These are phyloP conservation scores for Drosophila putrida DNA, from an alignment of 2,888 invertebrate species.

Conservation along the genomic window DNA sequence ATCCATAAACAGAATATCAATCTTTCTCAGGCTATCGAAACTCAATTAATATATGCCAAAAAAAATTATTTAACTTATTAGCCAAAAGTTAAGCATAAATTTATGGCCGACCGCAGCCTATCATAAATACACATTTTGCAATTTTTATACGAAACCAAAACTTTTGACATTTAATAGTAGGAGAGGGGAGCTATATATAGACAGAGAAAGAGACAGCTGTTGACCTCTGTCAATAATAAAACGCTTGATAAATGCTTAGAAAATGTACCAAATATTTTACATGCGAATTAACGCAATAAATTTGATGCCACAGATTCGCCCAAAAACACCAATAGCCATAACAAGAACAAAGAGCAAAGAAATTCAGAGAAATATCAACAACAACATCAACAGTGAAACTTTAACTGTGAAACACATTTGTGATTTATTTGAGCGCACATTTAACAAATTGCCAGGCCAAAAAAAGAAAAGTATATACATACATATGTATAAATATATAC, in stretches of 20 bases:
- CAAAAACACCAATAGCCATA: slow-evolving; percentile 33
- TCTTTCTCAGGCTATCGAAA: slow-evolving; percentile 35
- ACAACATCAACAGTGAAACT: slow-evolving; percentile 58
- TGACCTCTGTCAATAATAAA: slow-evolving; percentile 78
- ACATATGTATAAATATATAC: slow-evolving; percentile 16
- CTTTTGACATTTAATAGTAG: slow-evolving; percentile 50
- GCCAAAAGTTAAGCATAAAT: slow-evolving; percentile 50
- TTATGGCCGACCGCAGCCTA: slow-evolving; percentile 61
- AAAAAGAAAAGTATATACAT: slow-evolving; percentile 3
- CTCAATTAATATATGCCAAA: slow-evolving; percentile 65
- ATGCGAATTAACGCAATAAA: slow-evolving; percentile 81
- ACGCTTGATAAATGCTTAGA: slow-evolving; percentile 79
- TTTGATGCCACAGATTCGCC: slow-evolving; percentile 57
- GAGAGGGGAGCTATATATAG: background rate
- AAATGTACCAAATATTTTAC: slow-evolving; percentile 73
- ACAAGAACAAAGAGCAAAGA: background rate
- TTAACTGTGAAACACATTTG: slow-evolving; percentile 79
- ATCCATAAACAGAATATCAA: slow-evolving; percentile 1
- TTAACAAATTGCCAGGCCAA: slow-evolving; percentile 73
- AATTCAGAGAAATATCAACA: slow-evolving; percentile 19
- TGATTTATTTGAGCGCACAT: slow-evolving; percentile 78
- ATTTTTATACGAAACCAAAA: slow-evolving; percentile 68
- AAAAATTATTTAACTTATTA: slow-evolving; percentile 54
- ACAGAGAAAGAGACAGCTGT: background rate
- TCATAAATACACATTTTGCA: slow-evolving; percentile 58